Conservation (phyloP, 2,797 vertebrate species). For the Manis pentadactyla region DNA sequence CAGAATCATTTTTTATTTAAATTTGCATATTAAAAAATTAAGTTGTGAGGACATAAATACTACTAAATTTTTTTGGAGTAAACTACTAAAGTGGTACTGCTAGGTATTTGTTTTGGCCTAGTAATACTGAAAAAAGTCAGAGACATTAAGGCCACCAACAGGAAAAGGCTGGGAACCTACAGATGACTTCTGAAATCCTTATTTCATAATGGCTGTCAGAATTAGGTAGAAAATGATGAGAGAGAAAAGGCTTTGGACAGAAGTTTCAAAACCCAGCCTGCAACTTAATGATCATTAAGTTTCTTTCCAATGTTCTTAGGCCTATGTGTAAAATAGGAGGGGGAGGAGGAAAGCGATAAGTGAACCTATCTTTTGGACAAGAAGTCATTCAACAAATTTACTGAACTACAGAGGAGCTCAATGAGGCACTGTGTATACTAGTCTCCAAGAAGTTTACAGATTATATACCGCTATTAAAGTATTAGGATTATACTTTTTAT, state of each 20-base stretch:
- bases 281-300: not conserved
- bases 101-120: not conserved
- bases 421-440: not conserved
- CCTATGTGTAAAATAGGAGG: not conserved
- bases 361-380: not conserved
- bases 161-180: not conserved
- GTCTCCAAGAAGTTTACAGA: not conserved
- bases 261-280: constrained; percentile 24
- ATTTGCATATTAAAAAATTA: not conserved
- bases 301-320: not conserved
- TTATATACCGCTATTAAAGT: not conserved
- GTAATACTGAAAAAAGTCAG: not conserved
- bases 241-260: not conserved
- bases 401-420: not conserved
- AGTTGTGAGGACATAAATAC: not conserved
- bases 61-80: not conserved
- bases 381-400: not conserved
- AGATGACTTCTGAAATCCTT: constrained; percentile 26
- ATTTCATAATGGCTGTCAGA: not conserved
- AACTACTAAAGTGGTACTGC: not conserved
- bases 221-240: not conserved
- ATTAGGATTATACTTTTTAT: no score
- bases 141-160: not conserved
- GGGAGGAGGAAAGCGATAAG: not conserved
- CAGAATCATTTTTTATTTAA: not conserved